A percentile compares a stretch with the other conserved stretches of the same genome.
Conservation (phyloP, 1,140 invertebrate genomes). For the Paraescarpia echinospica region DNA sequence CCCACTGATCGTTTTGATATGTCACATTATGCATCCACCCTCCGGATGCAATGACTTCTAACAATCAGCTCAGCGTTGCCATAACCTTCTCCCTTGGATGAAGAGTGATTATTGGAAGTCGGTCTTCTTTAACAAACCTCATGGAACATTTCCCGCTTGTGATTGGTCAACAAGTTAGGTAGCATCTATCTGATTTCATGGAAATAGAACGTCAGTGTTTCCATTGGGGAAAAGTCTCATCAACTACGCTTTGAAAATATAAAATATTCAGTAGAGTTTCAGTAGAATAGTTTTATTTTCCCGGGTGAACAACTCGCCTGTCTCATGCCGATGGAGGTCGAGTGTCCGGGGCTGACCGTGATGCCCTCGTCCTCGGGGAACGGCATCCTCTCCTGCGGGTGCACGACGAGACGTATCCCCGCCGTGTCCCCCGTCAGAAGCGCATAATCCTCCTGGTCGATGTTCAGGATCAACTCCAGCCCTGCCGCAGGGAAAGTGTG, state of each 20-base stretch:
- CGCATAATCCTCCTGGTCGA: conserved; percentile 22
- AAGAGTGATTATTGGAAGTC: too few relatives aligned
- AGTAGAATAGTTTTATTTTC: background rate
- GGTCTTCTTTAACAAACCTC: too few relatives aligned
- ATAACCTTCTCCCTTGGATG: too few relatives aligned
- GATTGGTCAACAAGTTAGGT: too few relatives aligned
- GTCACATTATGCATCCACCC: too few relatives aligned
- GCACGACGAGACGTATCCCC: conserved; percentile 26
- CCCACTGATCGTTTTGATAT: too few relatives aligned
- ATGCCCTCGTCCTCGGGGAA: conserved; percentile 31
- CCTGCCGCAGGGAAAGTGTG: background rate
- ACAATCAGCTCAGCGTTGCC: too few relatives aligned
- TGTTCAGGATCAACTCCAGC: conserved; percentile 25
- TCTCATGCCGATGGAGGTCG: conserved; percentile 21
- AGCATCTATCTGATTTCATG: background rate
- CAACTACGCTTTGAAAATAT: background rate
- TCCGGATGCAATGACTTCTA: too few relatives aligned
- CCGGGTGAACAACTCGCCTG: background rate
- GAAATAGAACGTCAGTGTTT: background rate
- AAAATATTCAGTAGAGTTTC: background rate
- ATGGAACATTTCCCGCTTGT: too few relatives aligned
- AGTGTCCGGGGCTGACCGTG: conserved; percentile 23
- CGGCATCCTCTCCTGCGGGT: conserved; percentile 24
- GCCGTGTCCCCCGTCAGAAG: conserved; percentile 8
- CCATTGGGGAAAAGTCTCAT: background rate